Percentiles rank a stretch among this genome's conserved stretches.
These are phyloP conservation scores for Drosophila leontia DNA, from an alignment of 1,140 invertebrate genomes.

Conservation along the genomic window DNA sequence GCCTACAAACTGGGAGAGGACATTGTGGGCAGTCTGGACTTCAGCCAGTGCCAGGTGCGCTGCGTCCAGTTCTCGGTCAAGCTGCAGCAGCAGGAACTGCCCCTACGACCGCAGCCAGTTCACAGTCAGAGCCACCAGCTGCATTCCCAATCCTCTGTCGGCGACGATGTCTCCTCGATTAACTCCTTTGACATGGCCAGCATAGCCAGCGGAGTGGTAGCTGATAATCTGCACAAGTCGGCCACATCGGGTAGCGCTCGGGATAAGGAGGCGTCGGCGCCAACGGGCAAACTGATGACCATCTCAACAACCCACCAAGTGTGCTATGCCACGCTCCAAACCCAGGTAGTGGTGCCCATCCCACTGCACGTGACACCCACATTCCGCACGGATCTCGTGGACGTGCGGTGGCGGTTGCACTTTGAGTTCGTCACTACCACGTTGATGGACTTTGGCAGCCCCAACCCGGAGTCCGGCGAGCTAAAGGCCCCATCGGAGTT, in stretches of 20 bases:
- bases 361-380: slow-evolving; percentile 97
- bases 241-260: slow-evolving; percentile 86
- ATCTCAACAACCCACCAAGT: slow-evolving; percentile 95
- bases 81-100: slow-evolving; percentile 95
- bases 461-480: slow-evolving; percentile 85
- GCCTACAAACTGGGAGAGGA: slow-evolving; percentile 98
- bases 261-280: slow-evolving; percentile 80
- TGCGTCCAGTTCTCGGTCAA: slow-evolving; percentile 94
- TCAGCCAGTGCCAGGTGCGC: slow-evolving; percentile 94
- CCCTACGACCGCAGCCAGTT: slow-evolving; percentile 48
- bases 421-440: slow-evolving; percentile 97
- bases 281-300: slow-evolving; percentile 87
- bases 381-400: slow-evolving; percentile 93
- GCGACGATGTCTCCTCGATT: slow-evolving; percentile 77
- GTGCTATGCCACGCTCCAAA: slow-evolving; percentile 94
- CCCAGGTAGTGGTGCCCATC: slow-evolving; percentile 96
- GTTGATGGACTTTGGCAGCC: slow-evolving; percentile 85
- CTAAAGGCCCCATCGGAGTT: slow-evolving; percentile 94
- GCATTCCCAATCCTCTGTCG: slow-evolving; percentile 3
- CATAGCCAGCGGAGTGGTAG: slow-evolving; percentile 73
- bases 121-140: slow-evolving; percentile 22
- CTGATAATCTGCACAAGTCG: slow-evolving; percentile 83
- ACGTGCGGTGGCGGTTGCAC: slow-evolving; percentile 95
- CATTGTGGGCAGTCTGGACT: slow-evolving; percentile 98
- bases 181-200: slow-evolving; percentile 84